Base-by-base conservation (phyloP, 2,113 vertebrate genomes). In the Apodemus sylvaticus region DNA sequence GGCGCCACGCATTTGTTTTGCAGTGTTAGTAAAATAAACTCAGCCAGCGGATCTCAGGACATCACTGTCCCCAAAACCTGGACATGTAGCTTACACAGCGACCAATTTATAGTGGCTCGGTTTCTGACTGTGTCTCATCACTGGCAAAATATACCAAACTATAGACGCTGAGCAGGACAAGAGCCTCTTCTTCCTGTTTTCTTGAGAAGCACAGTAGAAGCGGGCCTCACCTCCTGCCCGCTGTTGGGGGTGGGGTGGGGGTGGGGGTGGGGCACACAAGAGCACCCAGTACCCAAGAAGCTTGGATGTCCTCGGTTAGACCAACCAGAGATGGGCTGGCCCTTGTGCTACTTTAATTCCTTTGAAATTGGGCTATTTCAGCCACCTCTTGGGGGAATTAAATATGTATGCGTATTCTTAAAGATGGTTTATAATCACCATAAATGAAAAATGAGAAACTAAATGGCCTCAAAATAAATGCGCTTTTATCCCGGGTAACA, bases 1-100 rank as follows among this genome's bases (percentile, higher is more conserved):
- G 98, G 98, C 96, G 94, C 98, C 97, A 96, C 89, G 93, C 97
- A 98, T 94, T 97, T 97, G 97, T 95, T 97, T 96, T 97, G 95
- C 97, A 96, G 94, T 24, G 86, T 64, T 89, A 94, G 96, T 10
- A 51, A 94, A 96, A 93, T 89, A 5, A 89, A 16, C 60, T 86
- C 91, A 22, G 26, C 42, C 74, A 62, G 55, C 53, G 4, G 16
- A 7, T 91, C 45, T 53, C 94, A 71, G 2, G 82, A 88, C 10
- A 5, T 20, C 16, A 2, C 1, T n/a, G 36, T 68, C 48, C 20
- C 1, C 70, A 55, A 86, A 74, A 87, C 73, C 4, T 3, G 29
- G 20, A n/a, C 58, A 70, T 5, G 60, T 13, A 93, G 90, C 62
- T 51, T 60, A 60, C 20, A 45, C 22, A 20, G 0, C 51, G 29